Conservation (phyloP, 2,888 invertebrate genomes). For the Amphipoea lucens region DNA sequence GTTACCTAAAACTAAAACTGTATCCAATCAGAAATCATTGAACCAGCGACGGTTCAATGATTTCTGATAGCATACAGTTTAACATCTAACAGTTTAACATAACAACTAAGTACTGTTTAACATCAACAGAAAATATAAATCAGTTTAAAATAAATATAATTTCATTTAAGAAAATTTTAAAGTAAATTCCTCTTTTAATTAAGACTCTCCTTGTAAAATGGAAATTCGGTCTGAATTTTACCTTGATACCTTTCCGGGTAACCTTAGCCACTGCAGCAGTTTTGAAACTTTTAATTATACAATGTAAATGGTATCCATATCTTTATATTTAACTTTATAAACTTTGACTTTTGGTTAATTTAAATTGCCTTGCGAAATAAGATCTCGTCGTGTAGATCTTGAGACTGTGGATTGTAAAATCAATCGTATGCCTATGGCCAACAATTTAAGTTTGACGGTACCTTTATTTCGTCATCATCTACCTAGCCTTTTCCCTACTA, state of each 20-base stretch:
- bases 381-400: not conserved
- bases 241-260: not conserved
- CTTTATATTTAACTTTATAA: not conserved
- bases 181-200: conserved; percentile 1
- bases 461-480: not conserved
- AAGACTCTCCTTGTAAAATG: conserved; percentile 25
- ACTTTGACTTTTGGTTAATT: not conserved
- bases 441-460: not conserved
- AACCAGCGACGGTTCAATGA: not conserved
- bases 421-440: not conserved
- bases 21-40: not conserved
- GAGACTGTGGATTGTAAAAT: not conserved
- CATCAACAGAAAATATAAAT: conserved; percentile 5
- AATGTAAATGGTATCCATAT: conserved; percentile 4
- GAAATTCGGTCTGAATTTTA: conserved; percentile 17
- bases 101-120: not conserved
- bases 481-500: no score
- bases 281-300: conserved; percentile 13
- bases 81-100: no score
- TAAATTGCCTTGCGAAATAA: not conserved
- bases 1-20: conserved; percentile 3
- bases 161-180: not conserved
- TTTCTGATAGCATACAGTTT: no score
- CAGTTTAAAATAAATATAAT: not conserved
- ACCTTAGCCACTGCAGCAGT: not conserved